These are phyloP conservation scores for Percopsis omiscomaycus DNA, from an alignment of 2,797 vertebrate genomes.

Conservation along the genomic window DNA sequence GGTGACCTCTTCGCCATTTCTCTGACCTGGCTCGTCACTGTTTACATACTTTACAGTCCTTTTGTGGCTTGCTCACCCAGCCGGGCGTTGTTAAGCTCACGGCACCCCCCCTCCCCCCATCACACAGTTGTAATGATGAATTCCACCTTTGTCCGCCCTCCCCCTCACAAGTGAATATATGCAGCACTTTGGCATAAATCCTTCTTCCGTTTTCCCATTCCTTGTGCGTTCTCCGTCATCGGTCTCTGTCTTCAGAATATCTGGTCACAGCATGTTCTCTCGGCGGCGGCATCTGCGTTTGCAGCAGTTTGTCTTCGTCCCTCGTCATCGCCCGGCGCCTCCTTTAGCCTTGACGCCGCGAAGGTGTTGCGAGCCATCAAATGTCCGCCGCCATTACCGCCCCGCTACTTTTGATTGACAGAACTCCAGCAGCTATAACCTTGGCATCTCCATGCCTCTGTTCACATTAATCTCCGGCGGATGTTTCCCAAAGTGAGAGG, in stretches of 20 bases:
- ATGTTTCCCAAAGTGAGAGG: background rate
- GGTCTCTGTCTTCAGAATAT: conserved; percentile 17
- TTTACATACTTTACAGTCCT: too few species aligned
- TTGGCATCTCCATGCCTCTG: background rate
- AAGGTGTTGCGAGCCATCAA: too few species aligned
- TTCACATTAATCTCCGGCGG: background rate
- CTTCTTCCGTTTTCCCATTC: background rate
- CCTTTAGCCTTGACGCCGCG: too few species aligned
- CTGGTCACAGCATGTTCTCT: conserved; percentile 25
- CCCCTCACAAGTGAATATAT: too few species aligned
- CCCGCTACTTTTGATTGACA: background rate
- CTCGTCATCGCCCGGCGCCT: conserved; percentile 22
- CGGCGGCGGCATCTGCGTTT: conserved; percentile 44
- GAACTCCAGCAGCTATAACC: background rate
- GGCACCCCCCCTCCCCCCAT: too few species aligned
- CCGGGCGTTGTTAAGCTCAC: too few species aligned
- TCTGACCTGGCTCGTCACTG: too few species aligned
- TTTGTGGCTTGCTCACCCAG: too few species aligned
- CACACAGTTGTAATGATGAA: too few species aligned
- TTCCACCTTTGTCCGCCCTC: too few species aligned
- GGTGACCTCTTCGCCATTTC: background rate
- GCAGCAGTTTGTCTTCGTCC: conserved; percentile 11
- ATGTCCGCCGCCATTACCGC: too few species aligned
- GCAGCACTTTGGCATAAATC: too few species aligned
- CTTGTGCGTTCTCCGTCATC: conserved; percentile 1